Percentiles rank a stretch among this genome's conserved stretches.
Conservation (phyloP, 2,888 invertebrate genomes). For the Hanleya hanleyi region DNA sequence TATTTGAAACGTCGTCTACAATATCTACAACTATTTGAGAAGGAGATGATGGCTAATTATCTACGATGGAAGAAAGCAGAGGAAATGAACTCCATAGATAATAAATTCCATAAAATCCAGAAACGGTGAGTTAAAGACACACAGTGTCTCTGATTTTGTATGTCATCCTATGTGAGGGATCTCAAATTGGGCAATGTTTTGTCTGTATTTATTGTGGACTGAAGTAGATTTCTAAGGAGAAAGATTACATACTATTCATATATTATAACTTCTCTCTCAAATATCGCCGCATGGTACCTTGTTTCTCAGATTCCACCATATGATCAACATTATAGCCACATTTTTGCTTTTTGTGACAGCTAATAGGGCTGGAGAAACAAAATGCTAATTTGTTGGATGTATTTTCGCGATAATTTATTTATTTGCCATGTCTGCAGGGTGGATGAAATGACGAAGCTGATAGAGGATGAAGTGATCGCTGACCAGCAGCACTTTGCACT, state of each 20-base stretch:
- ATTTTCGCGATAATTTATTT: background rate
- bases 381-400: no score
- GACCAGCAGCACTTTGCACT: constrained; percentile 20
- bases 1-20: no score
- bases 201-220: no score
- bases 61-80: constrained; percentile 47
- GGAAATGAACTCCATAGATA: constrained; percentile 49
- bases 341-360: no score
- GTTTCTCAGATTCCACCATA: no score
- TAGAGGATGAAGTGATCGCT: constrained; percentile 59
- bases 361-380: no score
- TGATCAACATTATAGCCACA: no score
- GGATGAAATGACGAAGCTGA: constrained; percentile 60
- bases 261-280: no score
- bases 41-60: constrained; percentile 63
- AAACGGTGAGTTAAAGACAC: constrained; percentile 46
- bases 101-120: constrained; percentile 51
- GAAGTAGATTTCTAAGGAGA: no score
- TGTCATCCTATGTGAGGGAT: background rate
- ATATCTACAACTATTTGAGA: constrained; percentile 64
- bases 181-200: no score
- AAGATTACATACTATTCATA: no score
- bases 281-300: no score
- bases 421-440: constrained; percentile 49
- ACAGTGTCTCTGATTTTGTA: background rate